Evolutionary conservation across 2,113 vertebrate species (phyloP), one percentile per base, ranked within the genome.

Genomic region (Callipepla squamata): DNA sequence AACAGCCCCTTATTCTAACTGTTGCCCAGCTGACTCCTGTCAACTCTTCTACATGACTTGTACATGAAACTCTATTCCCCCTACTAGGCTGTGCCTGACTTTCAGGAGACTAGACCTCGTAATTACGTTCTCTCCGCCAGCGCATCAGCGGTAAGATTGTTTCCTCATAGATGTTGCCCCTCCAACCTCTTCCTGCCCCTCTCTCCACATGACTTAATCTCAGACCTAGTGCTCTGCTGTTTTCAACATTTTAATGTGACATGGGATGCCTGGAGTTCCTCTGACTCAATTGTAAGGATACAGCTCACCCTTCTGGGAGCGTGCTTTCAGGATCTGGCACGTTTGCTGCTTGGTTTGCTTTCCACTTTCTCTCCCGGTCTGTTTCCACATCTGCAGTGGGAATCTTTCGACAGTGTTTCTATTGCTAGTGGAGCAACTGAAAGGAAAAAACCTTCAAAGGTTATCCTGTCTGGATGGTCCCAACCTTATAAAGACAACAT

Each of bases 111-210:
- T 97, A 98, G 99, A 98, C 99, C 99, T 93, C 98, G 99, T 98
- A 99, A 99, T 99, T 99, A 99, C 98, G 97, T 99, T 97, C 99
- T 99, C 94, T 99, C 99, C 80, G 99, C 99, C 98, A 99, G 99
- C 96, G 99, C 99, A 94, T 99, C 99, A 89, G 98, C 99, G 99
- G 99, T 99, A 99, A 99, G 99, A 97, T 83, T 86, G 83, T 89
- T 83, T 92, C 62, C 44, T 47, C 65, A 75, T 82, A 16, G 90
- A 62, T 62, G 28, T n/a, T 72, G 82, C 93, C 69, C 76, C 80
- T 74, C 80, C 55, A 55, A 16, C 92, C 89, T 93, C 85, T 32
- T 70, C 68, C 93, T 81, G 80, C 86, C 69, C 86, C 25, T 86
- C 53, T 93, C 67, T 87, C 45, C 40, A 74, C 76, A 62, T 8